phyloP scores from a whole-genome alignment of 2,888 invertebrate genomes.

The Meiosimyza platycephala region DNA sequence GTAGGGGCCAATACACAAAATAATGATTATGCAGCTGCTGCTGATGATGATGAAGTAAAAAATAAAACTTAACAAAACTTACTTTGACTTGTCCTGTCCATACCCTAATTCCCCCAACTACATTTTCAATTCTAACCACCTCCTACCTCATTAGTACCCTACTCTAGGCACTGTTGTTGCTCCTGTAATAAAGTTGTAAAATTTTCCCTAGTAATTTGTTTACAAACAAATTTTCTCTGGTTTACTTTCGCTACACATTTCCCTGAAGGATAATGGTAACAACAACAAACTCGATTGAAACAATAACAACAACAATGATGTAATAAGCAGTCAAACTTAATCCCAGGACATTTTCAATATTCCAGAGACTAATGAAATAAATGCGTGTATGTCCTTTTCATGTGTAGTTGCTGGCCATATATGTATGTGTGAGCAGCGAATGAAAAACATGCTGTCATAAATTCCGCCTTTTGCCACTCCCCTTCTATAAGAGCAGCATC shows the following conservation, averaged over 20 bases:
- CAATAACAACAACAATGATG: constrained; percentile 25
- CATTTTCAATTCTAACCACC: not conserved
- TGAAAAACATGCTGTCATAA: constrained; percentile 12
- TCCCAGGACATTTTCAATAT: constrained; percentile 33
- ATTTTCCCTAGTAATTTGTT: constrained; percentile 34
- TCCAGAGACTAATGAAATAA: constrained; percentile 36
- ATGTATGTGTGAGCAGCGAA: constrained; percentile 5
- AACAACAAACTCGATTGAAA: constrained; percentile 14
- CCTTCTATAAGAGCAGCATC: not conserved
- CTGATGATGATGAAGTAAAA: constrained; percentile 1
- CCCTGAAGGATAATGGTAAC: constrained; percentile 33
- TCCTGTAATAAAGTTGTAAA: not conserved
- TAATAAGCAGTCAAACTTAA: constrained; percentile 37
- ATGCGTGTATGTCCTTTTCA: constrained; percentile 15
- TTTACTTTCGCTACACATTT: constrained; percentile 31
- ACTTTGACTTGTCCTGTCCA: not conserved
- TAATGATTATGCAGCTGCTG: not conserved
- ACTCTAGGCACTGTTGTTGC: constrained; percentile 24
- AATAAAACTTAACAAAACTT: not conserved
- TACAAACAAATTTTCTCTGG: constrained; percentile 21
- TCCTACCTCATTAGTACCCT: not conserved
- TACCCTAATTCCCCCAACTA: not conserved
- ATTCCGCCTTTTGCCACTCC: not conserved
- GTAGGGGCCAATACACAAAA: constrained; percentile 32
- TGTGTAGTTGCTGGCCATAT: not conserved